Evolutionary conservation across 1,140 invertebrate species (phyloP).

Genomic region (Drosophila albomicans): DNA sequence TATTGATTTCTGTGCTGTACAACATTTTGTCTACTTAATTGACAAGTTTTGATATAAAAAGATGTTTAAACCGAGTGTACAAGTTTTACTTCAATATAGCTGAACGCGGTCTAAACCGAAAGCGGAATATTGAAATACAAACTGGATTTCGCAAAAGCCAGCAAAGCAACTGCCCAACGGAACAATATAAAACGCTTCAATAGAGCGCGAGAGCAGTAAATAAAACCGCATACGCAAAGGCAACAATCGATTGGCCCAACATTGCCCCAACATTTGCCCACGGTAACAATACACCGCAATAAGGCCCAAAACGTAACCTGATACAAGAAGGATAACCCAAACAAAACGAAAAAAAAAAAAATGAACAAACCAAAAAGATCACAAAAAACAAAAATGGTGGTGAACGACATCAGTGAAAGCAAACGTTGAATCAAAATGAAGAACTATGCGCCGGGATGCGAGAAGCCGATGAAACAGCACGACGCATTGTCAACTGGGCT

Average conservation of each 20-base stretch:
- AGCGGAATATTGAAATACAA: conserved; percentile 38
- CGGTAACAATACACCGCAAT: conserved; percentile 58
- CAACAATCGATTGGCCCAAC: conserved; percentile 57
- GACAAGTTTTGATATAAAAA: not conserved
- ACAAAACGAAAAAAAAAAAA: conserved; percentile 20
- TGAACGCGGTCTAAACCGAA: not conserved
- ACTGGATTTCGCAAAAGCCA: conserved; percentile 16
- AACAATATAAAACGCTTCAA: conserved; percentile 56
- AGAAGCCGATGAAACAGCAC: conserved; percentile 32
- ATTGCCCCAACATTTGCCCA: conserved; percentile 32
- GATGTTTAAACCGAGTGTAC: not conserved
- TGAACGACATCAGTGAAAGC: conserved; percentile 8
- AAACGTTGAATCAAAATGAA: conserved; percentile 54
- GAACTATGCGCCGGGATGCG: conserved; percentile 22
- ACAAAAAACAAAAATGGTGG: not conserved
- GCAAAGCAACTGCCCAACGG: conserved; percentile 37
- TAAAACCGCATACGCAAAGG: conserved; percentile 58
- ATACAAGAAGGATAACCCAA: conserved; percentile 21
- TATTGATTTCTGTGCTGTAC: not conserved
- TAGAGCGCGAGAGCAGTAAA: conserved; percentile 53
- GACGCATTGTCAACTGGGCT: conserved; percentile 24
- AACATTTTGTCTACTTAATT: not conserved
- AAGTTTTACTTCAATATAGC: conserved; percentile 17
- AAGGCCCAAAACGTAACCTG: conserved; percentile 45
- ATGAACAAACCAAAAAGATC: not conserved